phyloP scores from a whole-genome alignment of 2,113 vertebrate species.

The Podocnemis expansa region DNA sequence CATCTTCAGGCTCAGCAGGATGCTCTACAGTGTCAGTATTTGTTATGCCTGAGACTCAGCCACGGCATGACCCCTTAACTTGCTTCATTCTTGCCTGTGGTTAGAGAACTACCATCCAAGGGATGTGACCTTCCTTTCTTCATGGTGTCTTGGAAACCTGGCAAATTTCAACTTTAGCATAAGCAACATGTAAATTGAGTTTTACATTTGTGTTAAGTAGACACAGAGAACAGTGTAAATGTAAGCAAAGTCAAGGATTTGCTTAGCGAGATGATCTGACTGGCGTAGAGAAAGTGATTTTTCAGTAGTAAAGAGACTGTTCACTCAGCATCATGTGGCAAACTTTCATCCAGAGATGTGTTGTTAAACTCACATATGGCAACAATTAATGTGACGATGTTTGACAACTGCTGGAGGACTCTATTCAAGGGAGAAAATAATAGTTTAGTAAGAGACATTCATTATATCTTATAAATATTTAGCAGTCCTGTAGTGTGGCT shows the following conservation, averaged over 20 bases:
- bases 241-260: background rate
- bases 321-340: conserved; percentile 14
- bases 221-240: background rate
- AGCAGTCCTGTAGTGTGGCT: conserved; percentile 36
- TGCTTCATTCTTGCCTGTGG: background rate
- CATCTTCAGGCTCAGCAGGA: background rate
- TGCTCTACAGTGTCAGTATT: background rate
- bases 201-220: background rate
- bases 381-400: conserved; percentile 52
- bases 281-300: conserved; percentile 28
- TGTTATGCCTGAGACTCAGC: no score
- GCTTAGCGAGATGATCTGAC: background rate
- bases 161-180: background rate
- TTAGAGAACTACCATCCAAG: background rate
- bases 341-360: conserved; percentile 37
- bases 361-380: conserved; percentile 39
- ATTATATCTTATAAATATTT: conserved; percentile 50
- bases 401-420: conserved; percentile 57
- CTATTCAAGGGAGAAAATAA: conserved; percentile 44
- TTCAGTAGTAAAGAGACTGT: conserved; percentile 34
- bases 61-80: background rate
- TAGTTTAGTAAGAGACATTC: conserved; percentile 45
- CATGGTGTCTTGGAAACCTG: background rate
- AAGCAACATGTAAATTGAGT: background rate
- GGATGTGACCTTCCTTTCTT: background rate